Base-by-base conservation (phyloP, 1,140 invertebrate genomes). In the Cephus cinctus region DNA sequence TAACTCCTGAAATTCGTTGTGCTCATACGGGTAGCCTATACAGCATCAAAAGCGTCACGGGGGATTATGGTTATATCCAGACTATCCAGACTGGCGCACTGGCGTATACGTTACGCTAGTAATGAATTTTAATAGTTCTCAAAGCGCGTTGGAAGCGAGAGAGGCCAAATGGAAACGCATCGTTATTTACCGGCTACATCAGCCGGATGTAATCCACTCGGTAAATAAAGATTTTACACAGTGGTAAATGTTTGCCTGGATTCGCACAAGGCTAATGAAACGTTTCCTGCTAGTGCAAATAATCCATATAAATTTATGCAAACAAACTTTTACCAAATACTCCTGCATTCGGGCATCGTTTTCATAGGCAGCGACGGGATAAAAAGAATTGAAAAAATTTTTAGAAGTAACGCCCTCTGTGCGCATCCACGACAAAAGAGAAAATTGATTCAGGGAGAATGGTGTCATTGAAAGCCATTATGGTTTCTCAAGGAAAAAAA, bases 191-290 rank as follows among this genome's bases (percentile, higher is more conserved):
- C 22, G 25, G 21, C 52, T 49, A 38, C 49, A 41, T 20, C 30
- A 50, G 16, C 25, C 19, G 40, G 19, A 14, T 45, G 47, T 59
- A 59, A 61, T 59, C 47, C 48, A 39, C 54, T 34, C 31, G 38
- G 48, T 43, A 59, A 57, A 59, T 60, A 60, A 54, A 54, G 43
- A 43, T 57, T 12, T 27, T 40, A 27, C 20, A 15, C 48, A 23
- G 36, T 22, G 31, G 30, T 19, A 35, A 19, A 42, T 61, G 43
- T 47, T 50, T 47, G 39, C 34, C 11, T 21, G 25, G 14, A 31
- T 43, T 35, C 23, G 25, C 12, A 23, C 8, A 18, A 38, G 40
- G 31, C 18, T 49, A 49, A 35, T 43, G 31, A 49, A 49, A 49
- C 36, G 40, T 22, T 49, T 22, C 20, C 23, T 41, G 20, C 34